These are phyloP conservation scores for Mimachlamys varia DNA, from an alignment of 2,888 invertebrate species.

Conservation along the genomic window DNA sequence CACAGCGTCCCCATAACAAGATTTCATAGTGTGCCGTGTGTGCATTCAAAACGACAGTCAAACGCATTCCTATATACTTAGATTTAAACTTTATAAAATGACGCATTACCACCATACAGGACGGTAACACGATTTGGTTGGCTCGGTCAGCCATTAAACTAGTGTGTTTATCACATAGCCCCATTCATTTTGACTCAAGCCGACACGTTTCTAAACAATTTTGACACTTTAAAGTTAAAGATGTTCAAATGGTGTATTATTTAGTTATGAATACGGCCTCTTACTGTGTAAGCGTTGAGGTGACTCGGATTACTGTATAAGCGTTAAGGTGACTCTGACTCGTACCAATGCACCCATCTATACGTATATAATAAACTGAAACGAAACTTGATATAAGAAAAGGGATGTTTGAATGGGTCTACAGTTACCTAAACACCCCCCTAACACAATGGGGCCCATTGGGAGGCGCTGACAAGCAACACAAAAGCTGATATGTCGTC, in stretches of 20 bases:
- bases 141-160: neutral
- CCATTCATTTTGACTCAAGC: conserved; percentile 24
- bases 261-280: conserved; percentile 34
- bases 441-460: conserved; percentile 18
- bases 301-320: conserved; percentile 29
- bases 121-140: neutral
- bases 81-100: neutral
- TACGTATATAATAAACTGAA: conserved; percentile 34
- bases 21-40: neutral
- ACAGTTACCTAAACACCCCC: conserved; percentile 25
- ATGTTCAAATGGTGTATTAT: conserved; percentile 36
- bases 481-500: neutral
- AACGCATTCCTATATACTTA: neutral
- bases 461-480: conserved; percentile 16
- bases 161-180: neutral
- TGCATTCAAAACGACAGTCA: neutral
- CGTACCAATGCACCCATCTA: conserved; percentile 31
- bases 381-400: conserved; percentile 27
- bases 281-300: conserved; percentile 25
- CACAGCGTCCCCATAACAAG: neutral
- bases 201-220: conserved; percentile 29
- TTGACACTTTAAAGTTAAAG: conserved; percentile 34
- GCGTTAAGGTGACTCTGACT: conserved; percentile 34
- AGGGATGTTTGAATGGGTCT: conserved; percentile 31
- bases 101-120: neutral